phyloP scores from a whole-genome alignment of 2,888 invertebrate species.

The Diarsia rubi region DNA sequence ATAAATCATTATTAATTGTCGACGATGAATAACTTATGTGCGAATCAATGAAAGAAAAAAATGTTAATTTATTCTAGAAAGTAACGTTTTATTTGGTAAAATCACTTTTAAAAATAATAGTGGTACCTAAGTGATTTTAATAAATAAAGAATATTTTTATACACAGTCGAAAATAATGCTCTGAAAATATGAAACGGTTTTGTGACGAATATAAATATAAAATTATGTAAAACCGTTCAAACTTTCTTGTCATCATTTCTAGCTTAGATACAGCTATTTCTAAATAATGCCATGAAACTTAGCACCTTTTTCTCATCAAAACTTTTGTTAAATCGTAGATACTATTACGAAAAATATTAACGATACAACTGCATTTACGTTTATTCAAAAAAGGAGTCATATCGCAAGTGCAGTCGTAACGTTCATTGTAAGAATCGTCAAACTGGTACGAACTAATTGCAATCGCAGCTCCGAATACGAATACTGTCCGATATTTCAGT shows the following conservation, averaged over 20 bases:
- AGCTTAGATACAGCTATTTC: slow-evolving; percentile 44
- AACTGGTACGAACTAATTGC: neutral
- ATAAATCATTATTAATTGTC: slow-evolving; percentile 53
- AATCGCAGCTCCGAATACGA: neutral
- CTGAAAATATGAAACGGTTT: slow-evolving; percentile 41
- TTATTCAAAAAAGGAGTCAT: neutral
- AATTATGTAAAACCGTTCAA: slow-evolving; percentile 32
- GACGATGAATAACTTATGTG: slow-evolving; percentile 28
- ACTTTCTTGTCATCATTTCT: slow-evolving; percentile 17
- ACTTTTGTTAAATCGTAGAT: slow-evolving; percentile 16
- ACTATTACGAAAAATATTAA: neutral
- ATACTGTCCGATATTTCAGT: neutral
- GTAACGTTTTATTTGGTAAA: slow-evolving; percentile 44
- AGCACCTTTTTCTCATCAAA: slow-evolving; percentile 34
- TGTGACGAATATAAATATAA: slow-evolving; percentile 35
- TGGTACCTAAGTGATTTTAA: slow-evolving; percentile 33
- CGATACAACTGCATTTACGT: neutral
- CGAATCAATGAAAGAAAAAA: slow-evolving; percentile 16
- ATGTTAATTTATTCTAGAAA: slow-evolving; percentile 28
- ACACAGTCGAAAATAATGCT: slow-evolving; percentile 49
- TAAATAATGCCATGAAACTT: slow-evolving; percentile 11
- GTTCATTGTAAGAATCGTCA: neutral
- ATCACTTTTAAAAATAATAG: slow-evolving; percentile 33
- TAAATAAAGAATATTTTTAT: slow-evolving; percentile 58
- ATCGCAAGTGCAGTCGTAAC: neutral